Percentiles rank a stretch among this genome's conserved stretches.
These are phyloP conservation scores for Branchellion lobata DNA, from an alignment of 2,888 invertebrate species.

Conservation along the genomic window DNA sequence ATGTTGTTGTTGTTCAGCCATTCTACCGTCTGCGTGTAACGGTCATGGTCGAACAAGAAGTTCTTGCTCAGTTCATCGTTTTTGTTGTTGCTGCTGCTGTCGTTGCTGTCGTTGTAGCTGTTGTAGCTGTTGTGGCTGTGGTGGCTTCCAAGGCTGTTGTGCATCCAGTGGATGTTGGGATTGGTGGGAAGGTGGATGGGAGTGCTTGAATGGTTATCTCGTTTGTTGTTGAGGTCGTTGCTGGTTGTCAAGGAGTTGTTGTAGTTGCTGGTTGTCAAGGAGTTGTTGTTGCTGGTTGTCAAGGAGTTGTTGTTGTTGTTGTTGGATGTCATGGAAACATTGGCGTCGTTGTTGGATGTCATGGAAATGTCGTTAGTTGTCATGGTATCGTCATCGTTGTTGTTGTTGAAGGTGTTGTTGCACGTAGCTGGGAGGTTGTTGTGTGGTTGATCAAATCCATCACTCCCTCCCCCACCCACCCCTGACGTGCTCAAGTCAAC, in stretches of 20 bases:
- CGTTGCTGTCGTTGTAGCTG: not conserved
- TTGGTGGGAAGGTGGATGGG: not conserved
- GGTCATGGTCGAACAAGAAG: not conserved
- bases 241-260: not conserved
- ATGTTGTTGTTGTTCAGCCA: not conserved
- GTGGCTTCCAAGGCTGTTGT: not conserved
- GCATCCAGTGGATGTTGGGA: not conserved
- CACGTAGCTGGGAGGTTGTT: no score
- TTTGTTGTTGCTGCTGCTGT: not conserved
- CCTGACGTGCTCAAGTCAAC: no score
- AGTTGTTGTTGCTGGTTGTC: constrained; percentile 6
- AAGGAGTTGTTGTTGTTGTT: constrained; percentile 4
- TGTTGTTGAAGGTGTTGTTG: no score
- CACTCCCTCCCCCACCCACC: no score
- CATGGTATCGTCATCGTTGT: no score
- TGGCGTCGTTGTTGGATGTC: constrained; percentile 1
- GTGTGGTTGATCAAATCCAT: no score
- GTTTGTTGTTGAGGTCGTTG: constrained; percentile 10
- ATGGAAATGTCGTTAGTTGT: no score
- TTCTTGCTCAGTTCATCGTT: not conserved
- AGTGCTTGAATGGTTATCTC: not conserved
- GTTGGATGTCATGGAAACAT: not conserved
- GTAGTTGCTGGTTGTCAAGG: not conserved
- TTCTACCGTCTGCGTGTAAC: not conserved
- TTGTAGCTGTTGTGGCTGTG: not conserved